Base-by-base conservation (phyloP, 2,888 invertebrate species). In the Amphipoea lucens region DNA sequence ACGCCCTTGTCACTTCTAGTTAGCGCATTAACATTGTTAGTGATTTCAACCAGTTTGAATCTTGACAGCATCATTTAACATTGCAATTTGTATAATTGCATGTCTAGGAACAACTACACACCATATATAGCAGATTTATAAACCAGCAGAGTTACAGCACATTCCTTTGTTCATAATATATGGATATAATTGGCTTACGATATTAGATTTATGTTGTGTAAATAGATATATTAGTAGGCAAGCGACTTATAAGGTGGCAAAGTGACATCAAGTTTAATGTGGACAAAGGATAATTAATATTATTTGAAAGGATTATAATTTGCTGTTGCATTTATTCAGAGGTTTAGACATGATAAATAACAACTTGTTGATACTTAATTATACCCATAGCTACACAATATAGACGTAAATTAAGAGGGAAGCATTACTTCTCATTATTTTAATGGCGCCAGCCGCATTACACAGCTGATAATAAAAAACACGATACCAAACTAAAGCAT, bases 1-100 rank as follows among this genome's bases (percentile, higher is more conserved):
- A 91, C 90, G 91, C 89, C 90, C 89, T 92, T 90, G 92, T 88
- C 91, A 69, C 89, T 87, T 93, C 93, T 81, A 92, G 92, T 88
- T 85, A 84, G 76, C 84, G 81, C 70, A 83, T 89, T 88, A 84
- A 75, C 84, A 45, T 76, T 75, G 86, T 86, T 73, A 65, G 67
- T 78, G 66, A 79, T 72, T 77, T 88, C 78, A 90, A 89, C 92
- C 86, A 78, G 90, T 90, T 88, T 83, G 90, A 92, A 92, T 93
- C 92, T 91, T 89, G 68, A 81, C 89, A 45, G 90, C 90, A 89
- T 92, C 92, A 91, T 92, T 94, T 91, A 89, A 83, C 86, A 82
- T 87, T 83, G 87, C 89, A 88, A 91, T 90, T 91, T 90, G 88
- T 90, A 84, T 92, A 92, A 92, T 92, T 90, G 81, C 86, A 88